Base-by-base conservation (phyloP, 2,888 invertebrate genomes). In the Artemia sinica region DNA sequence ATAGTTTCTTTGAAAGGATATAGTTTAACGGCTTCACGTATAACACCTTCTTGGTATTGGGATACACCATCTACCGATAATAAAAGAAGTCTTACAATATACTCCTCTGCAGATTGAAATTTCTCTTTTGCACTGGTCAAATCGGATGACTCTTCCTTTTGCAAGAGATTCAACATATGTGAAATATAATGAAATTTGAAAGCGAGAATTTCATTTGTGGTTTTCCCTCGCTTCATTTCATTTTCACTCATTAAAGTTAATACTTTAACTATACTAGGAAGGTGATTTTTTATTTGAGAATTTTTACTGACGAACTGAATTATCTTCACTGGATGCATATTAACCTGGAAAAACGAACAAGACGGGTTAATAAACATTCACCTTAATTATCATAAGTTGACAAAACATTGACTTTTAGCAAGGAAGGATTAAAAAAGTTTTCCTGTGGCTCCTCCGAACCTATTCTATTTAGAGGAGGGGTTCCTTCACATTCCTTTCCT, bases 1-100 rank as follows among this genome's bases (percentile, higher is more conserved):
- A 89, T 87, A 74, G 91, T 89, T 75, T 96, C 93, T 75, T 89
- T 83, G 75, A 85, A 92, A 0, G 93, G 92, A 77, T 95, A 98
- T 75, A 91, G 89, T 71, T 91, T 82, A 0, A 96, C 85, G 67
- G 88, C 85, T 76, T 92, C 91, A 69, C 91, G 85, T 8, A 98
- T 79, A 75, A 95, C 86, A 18, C 80, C 77, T 73, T 87, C 86
- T 72, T 84, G 80, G 71, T 77, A 83, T 74, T 80, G 83, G 72
- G 84, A 80, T 12, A 79, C 78, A 5, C 79, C 80, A 69, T 82
- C 81, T 4, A 73, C 71, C 50, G 76, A 49, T 66, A 70, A 70
- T 52, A 71, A 65, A 65, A 71, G 67, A 13, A 68, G 66, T 69
- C 71, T 72, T 65, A 70, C n/a, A 49, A 69, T 69, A 51, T 71